phyloP scores from a whole-genome alignment of 1,140 invertebrate genomes.

The Odontomachus brunneus region DNA sequence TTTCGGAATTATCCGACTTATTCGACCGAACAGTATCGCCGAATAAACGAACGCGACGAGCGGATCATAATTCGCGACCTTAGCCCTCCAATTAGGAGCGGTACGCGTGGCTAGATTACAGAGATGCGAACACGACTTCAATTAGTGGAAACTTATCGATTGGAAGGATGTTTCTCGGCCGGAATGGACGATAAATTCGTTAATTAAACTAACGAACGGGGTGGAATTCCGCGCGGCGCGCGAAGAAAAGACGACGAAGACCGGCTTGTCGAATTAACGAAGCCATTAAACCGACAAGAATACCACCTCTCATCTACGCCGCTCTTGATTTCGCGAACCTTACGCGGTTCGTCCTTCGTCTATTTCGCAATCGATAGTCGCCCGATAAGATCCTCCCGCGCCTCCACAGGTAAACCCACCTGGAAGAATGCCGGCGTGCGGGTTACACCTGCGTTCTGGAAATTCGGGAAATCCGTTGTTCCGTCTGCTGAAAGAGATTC shows the following conservation, averaged over 20 bases:
- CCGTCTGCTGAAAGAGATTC: no score
- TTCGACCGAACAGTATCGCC: slow-evolving; percentile 21
- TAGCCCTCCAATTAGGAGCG: slow-evolving; percentile 44
- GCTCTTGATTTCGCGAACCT: neutral
- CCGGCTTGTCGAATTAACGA: slow-evolving; percentile 39
- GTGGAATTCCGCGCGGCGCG: slow-evolving; percentile 11
- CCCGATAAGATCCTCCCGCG: neutral
- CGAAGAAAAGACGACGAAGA: slow-evolving; percentile 23
- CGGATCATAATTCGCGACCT: slow-evolving; percentile 47
- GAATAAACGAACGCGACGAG: slow-evolving; percentile 43
- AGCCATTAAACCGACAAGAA: neutral
- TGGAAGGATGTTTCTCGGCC: slow-evolving; percentile 43
- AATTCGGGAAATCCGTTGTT: neutral
- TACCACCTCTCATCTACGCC: neutral
- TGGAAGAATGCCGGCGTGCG: no score
- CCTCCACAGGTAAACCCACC: neutral
- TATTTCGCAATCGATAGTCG: slow-evolving; percentile 11
- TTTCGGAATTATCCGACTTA: slow-evolving; percentile 3
- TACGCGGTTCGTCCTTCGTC: neutral
- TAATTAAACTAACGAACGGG: slow-evolving; percentile 57
- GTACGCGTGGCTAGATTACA: slow-evolving; percentile 23
- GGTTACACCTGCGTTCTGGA: neutral
- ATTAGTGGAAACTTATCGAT: slow-evolving; percentile 55
- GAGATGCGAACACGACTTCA: slow-evolving; percentile 48
- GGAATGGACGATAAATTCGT: slow-evolving; percentile 37